These are phyloP conservation scores for Callosobruchus maculatus DNA, from an alignment of 2,888 invertebrate species.

Conservation along the genomic window DNA sequence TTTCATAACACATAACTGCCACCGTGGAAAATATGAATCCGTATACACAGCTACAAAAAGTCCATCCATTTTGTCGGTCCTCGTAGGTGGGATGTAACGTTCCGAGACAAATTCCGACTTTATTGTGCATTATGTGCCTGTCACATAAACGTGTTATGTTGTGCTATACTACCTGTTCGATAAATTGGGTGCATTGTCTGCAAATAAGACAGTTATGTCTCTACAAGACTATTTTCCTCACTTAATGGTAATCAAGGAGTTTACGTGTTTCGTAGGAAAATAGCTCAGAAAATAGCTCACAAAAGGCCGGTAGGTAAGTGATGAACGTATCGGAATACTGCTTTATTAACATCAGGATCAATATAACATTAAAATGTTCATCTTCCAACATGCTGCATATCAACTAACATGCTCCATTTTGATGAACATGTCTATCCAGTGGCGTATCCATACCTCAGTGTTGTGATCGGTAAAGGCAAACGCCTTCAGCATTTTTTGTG, in stretches of 20 bases:
- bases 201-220: neutral
- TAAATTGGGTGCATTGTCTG: neutral
- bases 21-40: neutral
- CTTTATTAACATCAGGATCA: neutral
- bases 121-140: neutral
- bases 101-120: neutral
- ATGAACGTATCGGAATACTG: too few relatives aligned
- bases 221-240: neutral
- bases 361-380: too few relatives aligned
- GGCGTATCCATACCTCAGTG: too few relatives aligned
- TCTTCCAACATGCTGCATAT: too few relatives aligned
- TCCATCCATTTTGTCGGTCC: neutral
- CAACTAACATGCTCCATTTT: too few relatives aligned
- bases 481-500: too few relatives aligned
- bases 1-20: neutral
- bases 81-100: neutral
- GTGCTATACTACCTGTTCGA: neutral
- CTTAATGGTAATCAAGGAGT: neutral
- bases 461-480: too few relatives aligned
- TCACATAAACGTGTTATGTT: neutral
- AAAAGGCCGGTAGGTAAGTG: neutral
- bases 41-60: neutral
- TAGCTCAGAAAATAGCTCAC: too few relatives aligned
- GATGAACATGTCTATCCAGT: too few relatives aligned
- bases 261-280: neutral